A percentile compares a stretch with the other conserved stretches of the same genome.
Conservation (phyloP, 2,888 invertebrate species). For the Hetaerina titia region DNA sequence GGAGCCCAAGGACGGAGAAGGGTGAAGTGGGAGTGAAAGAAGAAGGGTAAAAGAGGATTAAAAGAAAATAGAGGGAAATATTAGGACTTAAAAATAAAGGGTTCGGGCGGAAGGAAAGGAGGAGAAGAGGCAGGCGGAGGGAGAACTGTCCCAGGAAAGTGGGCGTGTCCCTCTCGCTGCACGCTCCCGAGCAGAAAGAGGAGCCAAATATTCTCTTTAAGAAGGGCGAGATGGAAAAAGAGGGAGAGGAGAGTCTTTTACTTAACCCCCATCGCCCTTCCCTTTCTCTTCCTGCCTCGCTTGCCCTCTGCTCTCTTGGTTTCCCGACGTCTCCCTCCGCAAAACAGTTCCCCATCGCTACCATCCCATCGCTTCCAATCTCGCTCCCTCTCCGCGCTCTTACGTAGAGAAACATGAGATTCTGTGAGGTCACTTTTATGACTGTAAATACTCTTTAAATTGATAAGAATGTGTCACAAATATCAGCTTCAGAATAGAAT, state of each 20-base stretch:
- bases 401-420: not conserved
- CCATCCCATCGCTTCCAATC: not conserved
- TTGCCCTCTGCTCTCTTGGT: not conserved
- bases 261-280: not conserved
- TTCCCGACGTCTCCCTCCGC: not conserved
- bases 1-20: not conserved
- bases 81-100: constrained; percentile 10
- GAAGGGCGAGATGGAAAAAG: not conserved
- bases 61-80: not conserved
- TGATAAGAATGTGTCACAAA: too few relatives aligned
- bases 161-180: not conserved
- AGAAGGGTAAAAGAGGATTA: not conserved
- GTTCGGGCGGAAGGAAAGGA: not conserved
- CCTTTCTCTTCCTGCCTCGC: not conserved
- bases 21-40: not conserved
- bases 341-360: not conserved
- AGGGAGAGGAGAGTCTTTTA: not conserved
- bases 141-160: not conserved
- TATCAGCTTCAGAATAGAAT: too few relatives aligned
- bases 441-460: too few relatives aligned
- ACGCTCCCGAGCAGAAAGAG: not conserved
- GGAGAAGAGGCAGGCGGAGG: not conserved
- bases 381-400: not conserved
- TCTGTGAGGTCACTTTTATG: too few relatives aligned
- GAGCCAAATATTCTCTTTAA: not conserved